Percentiles rank a stretch among this genome's conserved stretches.
Conservation (phyloP, 2,113 vertebrate species). For the Ciconia maguari region DNA sequence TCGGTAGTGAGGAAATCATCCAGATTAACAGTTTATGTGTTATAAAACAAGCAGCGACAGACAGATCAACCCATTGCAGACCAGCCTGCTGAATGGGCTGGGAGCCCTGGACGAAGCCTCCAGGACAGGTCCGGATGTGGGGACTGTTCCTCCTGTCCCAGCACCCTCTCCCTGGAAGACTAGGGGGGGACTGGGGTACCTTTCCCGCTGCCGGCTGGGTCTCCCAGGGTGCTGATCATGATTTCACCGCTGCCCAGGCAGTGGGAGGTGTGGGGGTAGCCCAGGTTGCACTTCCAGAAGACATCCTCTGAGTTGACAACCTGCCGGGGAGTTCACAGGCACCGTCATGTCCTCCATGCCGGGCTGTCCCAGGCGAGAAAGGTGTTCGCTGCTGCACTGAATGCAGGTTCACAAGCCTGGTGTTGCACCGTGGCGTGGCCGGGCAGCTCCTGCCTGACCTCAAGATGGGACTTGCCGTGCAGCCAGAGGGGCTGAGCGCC, state of each 20-base stretch:
- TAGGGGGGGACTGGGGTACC: constrained; percentile 64
- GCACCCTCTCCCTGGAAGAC: not conserved
- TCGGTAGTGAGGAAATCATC: not conserved
- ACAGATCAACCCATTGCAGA: not conserved
- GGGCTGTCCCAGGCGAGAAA: not conserved
- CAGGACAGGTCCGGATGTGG: not conserved
- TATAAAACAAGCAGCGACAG: not conserved
- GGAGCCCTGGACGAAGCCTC: not conserved
- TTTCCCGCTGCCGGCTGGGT: constrained; percentile 82
- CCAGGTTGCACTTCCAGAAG: constrained; percentile 82
- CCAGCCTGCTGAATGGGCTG: not conserved
- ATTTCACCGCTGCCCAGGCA: constrained; percentile 89
- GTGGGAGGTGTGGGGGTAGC: constrained; percentile 87
- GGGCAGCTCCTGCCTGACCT: not conserved
- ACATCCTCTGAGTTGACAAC: constrained; percentile 82
- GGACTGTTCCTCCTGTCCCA: not conserved
- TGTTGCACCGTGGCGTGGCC: fast-evolving
- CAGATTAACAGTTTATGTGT: not conserved
- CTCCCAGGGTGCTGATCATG: constrained; percentile 91
- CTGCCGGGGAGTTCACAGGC: constrained; percentile 49
- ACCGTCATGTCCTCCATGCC: fast-evolving
- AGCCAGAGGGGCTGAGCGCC: not conserved
- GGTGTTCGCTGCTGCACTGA: not conserved
- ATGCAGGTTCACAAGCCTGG: not conserved
- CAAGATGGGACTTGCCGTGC: not conserved